Base-by-base conservation (phyloP, 2,888 invertebrate species). In the Cyrtodaria siliqua region DNA sequence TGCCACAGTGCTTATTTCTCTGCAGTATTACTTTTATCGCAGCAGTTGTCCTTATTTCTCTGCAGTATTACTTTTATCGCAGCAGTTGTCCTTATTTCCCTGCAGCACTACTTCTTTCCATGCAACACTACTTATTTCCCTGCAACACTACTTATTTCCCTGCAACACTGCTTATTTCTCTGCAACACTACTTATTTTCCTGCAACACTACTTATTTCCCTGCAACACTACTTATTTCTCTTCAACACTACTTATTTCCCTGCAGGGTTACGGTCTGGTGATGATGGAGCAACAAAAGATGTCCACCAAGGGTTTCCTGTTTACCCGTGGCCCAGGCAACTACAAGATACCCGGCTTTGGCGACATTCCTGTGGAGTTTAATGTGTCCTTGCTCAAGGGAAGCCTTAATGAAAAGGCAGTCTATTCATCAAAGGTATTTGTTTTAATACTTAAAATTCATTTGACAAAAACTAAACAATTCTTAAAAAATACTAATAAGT, bases 371-470 rank as follows among this genome's bases (percentile, higher is more conserved):
- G 94, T 95, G 56, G 96, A 97, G 91, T 97, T 99, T 90, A 97
- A 98, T 92, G 98, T 99, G 0, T 96, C 97, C 4, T 94, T 99
- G 59, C 94, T 99, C 42, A 97, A 97, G 91, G 97, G 97, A n/a
- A 96, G 96, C 33, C 95, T 97, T 0, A 99, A 99, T 94, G 96
- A 96, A 0, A 95, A 96, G 89, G 98, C 98, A 23, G 97, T 99
- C 8, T 98, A 96, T 93, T 98, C 98, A 0, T 99, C 98, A 1
- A 99, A 99, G 95, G 98, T 97, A 92, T n/a, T n/a, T n/a, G n/a
- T n/a, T n/a, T n/a, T n/a, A n/a, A n/a, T n/a, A n/a, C n/a, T n/a
- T n/a, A n/a, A n/a, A n/a, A n/a, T n/a, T n/a, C n/a, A n/a, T n/a
- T n/a, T n/a, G n/a, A n/a, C n/a, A n/a, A n/a, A n/a, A n/a, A n/a